Evolutionary conservation across 1,140 invertebrate species (phyloP).

Genomic region (Neodiprion virginianus): DNA sequence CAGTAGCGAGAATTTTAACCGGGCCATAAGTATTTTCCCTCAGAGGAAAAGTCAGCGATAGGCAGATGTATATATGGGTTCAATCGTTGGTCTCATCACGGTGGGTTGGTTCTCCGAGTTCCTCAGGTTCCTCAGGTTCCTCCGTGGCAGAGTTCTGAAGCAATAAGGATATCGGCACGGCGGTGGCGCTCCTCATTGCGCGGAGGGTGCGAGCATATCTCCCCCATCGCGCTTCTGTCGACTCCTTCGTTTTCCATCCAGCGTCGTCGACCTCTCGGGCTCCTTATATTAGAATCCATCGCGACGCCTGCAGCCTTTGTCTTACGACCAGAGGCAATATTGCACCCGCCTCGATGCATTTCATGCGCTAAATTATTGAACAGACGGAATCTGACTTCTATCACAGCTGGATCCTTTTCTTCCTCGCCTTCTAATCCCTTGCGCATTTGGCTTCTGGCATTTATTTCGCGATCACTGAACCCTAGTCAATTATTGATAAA

Average conservation of each 20-base stretch:
- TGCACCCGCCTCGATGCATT: neutral
- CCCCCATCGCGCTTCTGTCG: neutral
- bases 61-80: neutral
- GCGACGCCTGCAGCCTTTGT: neutral
- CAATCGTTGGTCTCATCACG: neutral
- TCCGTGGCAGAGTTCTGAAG: neutral
- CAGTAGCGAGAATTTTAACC: no score
- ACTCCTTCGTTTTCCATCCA: slow-evolving; percentile 7
- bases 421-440: no score
- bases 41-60: no score
- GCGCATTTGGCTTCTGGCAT: no score
- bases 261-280: neutral
- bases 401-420: no score
- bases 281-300: slow-evolving; percentile 7
- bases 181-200: neutral
- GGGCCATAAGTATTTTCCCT: no score
- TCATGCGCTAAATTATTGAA: slow-evolving; percentile 8
- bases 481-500: no score
- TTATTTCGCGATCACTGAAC: no score
- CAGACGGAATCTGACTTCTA: neutral
- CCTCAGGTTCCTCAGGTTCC: neutral
- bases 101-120: neutral
- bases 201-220: neutral
- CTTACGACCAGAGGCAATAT: slow-evolving; percentile 1
- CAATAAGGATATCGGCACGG: slow-evolving; percentile 5